Evolutionary conservation across 2,113 vertebrate species (phyloP).

Genomic region (Microcebus griseorufus): DNA sequence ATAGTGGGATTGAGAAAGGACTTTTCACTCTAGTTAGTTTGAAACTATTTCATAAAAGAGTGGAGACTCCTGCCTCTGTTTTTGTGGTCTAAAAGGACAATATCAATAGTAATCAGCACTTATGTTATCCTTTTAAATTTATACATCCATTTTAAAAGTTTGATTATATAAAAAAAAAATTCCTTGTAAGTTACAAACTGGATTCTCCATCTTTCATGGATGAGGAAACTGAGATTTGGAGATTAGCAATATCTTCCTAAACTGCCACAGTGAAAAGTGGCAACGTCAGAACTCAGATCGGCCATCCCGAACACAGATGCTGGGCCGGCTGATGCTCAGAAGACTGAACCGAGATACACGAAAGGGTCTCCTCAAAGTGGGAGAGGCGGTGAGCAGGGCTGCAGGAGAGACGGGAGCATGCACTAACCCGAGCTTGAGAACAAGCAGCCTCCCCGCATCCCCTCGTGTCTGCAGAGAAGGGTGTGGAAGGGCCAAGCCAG

Average conservation of each 20-base stretch:
- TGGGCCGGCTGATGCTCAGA: too few species aligned
- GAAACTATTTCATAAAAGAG: not conserved
- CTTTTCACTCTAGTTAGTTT: not conserved
- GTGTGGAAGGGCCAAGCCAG: accelerated
- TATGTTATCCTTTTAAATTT: not conserved
- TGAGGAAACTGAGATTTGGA: too few species aligned
- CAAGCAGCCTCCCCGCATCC: not conserved
- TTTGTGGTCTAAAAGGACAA: not conserved
- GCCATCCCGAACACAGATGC: accelerated
- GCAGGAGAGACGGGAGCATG: not conserved
- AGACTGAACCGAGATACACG: accelerated
- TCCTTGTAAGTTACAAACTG: not conserved
- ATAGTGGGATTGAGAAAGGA: not conserved
- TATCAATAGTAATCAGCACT: too few species aligned
- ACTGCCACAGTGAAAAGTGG: accelerated
- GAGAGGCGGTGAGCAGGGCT: not conserved
- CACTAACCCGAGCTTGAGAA: not conserved
- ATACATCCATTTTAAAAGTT: not conserved
- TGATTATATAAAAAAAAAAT: too few species aligned
- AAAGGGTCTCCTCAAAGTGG: accelerated
- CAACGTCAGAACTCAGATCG: accelerated
- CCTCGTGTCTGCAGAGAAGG: accelerated
- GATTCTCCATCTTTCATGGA: not conserved
- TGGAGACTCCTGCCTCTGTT: not conserved
- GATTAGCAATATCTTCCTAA: not conserved